Evolutionary conservation across 2,797 vertebrate species (phyloP).

Genomic region (Clarias pachynema): DNA sequence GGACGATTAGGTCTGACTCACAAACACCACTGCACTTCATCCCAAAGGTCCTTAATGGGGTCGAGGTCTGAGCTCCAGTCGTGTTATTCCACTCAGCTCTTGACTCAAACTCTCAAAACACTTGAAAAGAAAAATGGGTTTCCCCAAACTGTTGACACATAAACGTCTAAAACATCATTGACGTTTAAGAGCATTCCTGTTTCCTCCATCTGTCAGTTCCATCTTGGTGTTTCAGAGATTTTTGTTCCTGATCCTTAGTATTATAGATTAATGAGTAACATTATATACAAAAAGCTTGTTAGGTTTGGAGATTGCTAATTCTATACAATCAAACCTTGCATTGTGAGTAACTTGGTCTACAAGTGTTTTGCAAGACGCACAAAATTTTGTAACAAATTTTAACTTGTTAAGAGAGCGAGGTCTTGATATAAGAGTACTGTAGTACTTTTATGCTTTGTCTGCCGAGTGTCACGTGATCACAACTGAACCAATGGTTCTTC

Average conservation of each 20-base stretch:
- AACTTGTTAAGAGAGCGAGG: too few species aligned
- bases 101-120: not conserved
- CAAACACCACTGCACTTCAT: slow-evolving; percentile 19
- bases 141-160: not conserved
- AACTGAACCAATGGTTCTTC: too few species aligned
- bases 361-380: too few species aligned
- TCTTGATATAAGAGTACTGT: too few species aligned
- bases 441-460: too few species aligned
- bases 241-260: not conserved
- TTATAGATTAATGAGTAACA: not conserved
- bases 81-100: slow-evolving; percentile 12
- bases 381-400: too few species aligned
- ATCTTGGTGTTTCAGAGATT: not conserved
- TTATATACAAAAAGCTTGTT: not conserved
- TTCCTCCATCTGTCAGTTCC: not conserved
- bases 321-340: too few species aligned
- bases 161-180: not conserved
- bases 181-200: not conserved
- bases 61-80: not conserved
- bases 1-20: slow-evolving; percentile 13
- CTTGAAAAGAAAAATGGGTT: not conserved
- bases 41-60: slow-evolving; percentile 20
- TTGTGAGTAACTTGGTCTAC: too few species aligned
- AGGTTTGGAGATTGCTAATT: not conserved
- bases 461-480: too few species aligned